Evolutionary conservation across 1,140 invertebrate genomes (phyloP), one percentile per base, ranked within the genome.

Genomic region (Acromyrmex heyeri): DNA sequence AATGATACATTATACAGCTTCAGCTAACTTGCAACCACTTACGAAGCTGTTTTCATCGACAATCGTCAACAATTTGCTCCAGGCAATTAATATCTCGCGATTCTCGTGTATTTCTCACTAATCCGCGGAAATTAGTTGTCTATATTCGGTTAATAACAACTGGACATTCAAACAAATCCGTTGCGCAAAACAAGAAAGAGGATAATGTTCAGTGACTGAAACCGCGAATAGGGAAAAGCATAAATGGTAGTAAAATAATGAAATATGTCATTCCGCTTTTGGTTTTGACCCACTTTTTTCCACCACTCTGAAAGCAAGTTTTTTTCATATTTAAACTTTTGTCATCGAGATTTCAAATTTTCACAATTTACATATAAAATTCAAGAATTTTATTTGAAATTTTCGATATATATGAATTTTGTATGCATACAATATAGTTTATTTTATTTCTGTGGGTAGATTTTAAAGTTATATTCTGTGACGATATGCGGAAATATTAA

Each of bases 321-420:
- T 83, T 83, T 83, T 83, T 24, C 55, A 61, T 62, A 62, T 75
- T 82, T 75, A 24, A 83, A 75, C 16, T 50, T 75, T 73, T 75
- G 38, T 73, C 53, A 61, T 53, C 18, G 24, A 50, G 55, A 83
- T 75, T 83, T 83, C 1, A 62, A 59, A 75, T 34, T 83, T 83
- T 73, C 38, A 83, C 55, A 61, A 73, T 83, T 83, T 83, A 44
- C 38, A 27, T 62, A 75, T 59, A 48, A 83, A 73, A 61, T 81
- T 83, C 55, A 83, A 62, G 38, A 8, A 75, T 83, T 75, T 61
- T 61, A 57, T 75, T 75, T 75, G 14, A 61, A 83, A 83, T 61
- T 73, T 38, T 3, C 27, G 38, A 73, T 75, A 62, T 24, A 16
- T 50, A 34, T 24, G 67, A 30, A 83, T 38, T 75, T 75, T 70